A percentile compares a stretch with the other conserved stretches of the same genome.
phyloP scores from a whole-genome alignment of 2,888 invertebrate species.

The Drosophila meridiana region DNA sequence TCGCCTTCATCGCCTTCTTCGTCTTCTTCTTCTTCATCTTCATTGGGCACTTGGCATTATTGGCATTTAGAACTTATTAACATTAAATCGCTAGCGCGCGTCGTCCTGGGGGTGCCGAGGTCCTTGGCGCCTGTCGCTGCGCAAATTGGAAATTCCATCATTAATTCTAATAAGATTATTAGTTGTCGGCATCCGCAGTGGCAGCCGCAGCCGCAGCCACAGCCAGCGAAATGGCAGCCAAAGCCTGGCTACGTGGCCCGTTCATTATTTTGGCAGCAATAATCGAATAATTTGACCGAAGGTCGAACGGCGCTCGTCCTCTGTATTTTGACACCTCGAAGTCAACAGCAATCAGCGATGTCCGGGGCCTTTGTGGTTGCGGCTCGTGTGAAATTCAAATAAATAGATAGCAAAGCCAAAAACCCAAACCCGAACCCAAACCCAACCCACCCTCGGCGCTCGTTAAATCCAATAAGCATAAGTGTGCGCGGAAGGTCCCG shows the following conservation, averaged over 20 bases:
- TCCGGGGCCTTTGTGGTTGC: conserved; percentile 49
- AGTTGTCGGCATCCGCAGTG: conserved; percentile 63
- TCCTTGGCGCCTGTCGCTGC: conserved; percentile 55
- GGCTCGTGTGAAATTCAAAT: conserved; percentile 65
- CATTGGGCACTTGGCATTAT: conserved; percentile 65
- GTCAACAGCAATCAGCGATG: conserved; percentile 65
- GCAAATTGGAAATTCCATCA: conserved; percentile 80
- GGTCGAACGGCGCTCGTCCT: conserved; percentile 47
- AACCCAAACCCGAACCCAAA: background rate
- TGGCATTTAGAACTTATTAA: conserved; percentile 75
- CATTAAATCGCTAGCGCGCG: conserved; percentile 67
- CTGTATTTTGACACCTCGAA: conserved; percentile 75
- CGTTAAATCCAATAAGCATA: conserved; percentile 73
- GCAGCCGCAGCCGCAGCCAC: background rate
- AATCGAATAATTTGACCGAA: conserved; percentile 60
- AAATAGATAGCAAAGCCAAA: conserved; percentile 37
- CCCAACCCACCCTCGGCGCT: background rate
- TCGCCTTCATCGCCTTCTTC: background rate
- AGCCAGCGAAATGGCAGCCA: conserved; percentile 36
- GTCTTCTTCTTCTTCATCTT: background rate
- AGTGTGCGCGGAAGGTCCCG: conserved; percentile 62
- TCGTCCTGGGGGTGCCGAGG: background rate
- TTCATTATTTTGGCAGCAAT: conserved; percentile 37
- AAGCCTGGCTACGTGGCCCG: background rate
- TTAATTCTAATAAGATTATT: conserved; percentile 84